These are phyloP conservation scores for Panthera uncia DNA, from an alignment of 2,113 vertebrate species.

Conservation along the genomic window DNA sequence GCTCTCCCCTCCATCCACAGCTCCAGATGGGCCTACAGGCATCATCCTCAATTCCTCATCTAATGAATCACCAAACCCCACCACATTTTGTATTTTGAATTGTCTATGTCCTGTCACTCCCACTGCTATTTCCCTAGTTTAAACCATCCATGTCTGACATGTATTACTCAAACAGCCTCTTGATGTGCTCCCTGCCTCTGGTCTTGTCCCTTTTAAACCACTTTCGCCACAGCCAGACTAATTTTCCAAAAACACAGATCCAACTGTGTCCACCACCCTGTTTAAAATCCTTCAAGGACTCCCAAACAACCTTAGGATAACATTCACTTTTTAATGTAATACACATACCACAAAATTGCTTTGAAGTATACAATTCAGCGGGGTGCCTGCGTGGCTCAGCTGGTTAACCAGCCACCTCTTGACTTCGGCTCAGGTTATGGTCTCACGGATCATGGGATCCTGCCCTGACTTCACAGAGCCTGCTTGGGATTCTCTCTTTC, in stretches of 20 bases:
- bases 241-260: not conserved
- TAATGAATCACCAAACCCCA: not conserved
- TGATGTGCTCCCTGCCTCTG: not conserved
- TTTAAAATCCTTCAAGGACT: not conserved
- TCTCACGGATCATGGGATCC: no score
- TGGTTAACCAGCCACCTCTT: no score
- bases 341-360: not conserved
- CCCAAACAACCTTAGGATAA: not conserved
- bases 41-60: not conserved
- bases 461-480: no score
- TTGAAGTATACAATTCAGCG: not conserved
- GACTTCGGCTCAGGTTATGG: no score
- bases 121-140: not conserved
- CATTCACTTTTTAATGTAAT: not conserved
- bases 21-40: not conserved
- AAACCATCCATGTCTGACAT: not conserved
- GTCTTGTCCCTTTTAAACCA: not conserved
- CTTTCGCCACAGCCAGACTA: not conserved
- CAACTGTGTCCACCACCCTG: not conserved
- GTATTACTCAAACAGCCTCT: not conserved
- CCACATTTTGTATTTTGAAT: not conserved
- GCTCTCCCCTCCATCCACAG: not conserved
- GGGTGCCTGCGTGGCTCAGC: no score
- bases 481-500: no score
- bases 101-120: not conserved